A percentile compares a stretch with the other conserved stretches of the same genome.
These are phyloP conservation scores for Nicator chloris DNA, from an alignment of 2,113 vertebrate genomes.

Conservation along the genomic window DNA sequence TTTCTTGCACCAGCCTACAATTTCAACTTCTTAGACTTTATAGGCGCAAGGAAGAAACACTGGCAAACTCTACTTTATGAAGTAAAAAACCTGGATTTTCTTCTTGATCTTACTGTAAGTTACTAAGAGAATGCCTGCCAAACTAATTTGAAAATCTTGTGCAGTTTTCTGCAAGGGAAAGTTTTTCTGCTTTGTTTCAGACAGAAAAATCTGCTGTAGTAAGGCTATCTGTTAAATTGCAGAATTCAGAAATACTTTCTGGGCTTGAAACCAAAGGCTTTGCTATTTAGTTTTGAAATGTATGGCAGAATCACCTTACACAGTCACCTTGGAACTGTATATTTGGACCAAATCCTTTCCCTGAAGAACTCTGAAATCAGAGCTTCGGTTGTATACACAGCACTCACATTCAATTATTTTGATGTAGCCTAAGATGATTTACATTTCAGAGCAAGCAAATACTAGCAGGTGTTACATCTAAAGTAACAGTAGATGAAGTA, in stretches of 20 bases:
- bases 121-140: background rate
- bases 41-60: background rate
- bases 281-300: background rate
- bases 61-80: background rate
- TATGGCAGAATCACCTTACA: background rate
- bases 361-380: background rate
- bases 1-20: background rate
- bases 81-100: background rate
- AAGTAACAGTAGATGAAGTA: no score
- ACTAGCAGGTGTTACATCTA: background rate
- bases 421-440: background rate
- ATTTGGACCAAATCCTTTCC: background rate
- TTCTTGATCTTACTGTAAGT: background rate
- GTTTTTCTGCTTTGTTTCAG: background rate
- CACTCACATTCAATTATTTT: background rate
- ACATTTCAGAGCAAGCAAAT: background rate
- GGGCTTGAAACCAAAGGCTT: background rate
- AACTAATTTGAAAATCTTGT: background rate
- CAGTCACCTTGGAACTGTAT: background rate
- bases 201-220: background rate
- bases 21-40: background rate
- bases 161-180: background rate
- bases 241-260: background rate
- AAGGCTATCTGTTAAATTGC: background rate
- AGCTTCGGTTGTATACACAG: background rate